A percentile compares a stretch with the other conserved stretches of the same genome.
Evolutionary conservation across 1,140 invertebrate species (phyloP).

Genomic region (Asbolus verrucosus): DNA sequence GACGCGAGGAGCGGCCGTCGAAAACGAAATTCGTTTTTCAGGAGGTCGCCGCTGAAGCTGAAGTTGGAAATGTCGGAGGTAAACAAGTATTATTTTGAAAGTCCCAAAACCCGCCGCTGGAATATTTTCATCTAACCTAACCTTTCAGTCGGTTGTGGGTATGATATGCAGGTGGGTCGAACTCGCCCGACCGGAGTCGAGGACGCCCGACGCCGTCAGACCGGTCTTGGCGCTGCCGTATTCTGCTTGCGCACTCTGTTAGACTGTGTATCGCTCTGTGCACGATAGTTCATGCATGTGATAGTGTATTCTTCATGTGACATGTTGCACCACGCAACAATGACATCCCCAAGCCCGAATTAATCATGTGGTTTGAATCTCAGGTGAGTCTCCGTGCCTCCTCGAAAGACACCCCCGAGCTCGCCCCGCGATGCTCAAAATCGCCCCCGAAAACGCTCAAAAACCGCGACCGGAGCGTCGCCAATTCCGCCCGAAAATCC

Average conservation of each 20-base stretch:
- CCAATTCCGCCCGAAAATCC: neutral
- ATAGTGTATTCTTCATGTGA: conserved; percentile 60
- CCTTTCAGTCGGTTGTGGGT: conserved; percentile 60
- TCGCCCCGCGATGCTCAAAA: neutral
- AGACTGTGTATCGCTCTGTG: conserved; percentile 60
- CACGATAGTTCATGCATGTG: conserved; percentile 51
- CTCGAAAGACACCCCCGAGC: conserved; percentile 15
- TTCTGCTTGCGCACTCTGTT: conserved; percentile 56
- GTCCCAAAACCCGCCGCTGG: conserved; percentile 44
- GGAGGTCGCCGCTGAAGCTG: conserved; percentile 14
- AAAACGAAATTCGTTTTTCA: conserved; percentile 1
- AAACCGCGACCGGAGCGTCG: too few relatives aligned
- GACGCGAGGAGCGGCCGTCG: too few relatives aligned
- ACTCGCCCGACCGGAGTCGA: conserved; percentile 52
- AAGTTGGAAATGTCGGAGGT: conserved; percentile 3
- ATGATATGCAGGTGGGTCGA: conserved; percentile 65
- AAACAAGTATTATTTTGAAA: conserved; percentile 51
- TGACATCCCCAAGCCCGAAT: conserved; percentile 59
- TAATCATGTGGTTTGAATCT: conserved; percentile 66
- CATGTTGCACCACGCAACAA: conserved; percentile 64
- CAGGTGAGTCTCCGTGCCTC: conserved; percentile 59
- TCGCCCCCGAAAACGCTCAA: neutral
- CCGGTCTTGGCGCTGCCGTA: conserved; percentile 59
- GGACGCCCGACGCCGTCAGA: conserved; percentile 54
- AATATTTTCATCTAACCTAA: conserved; percentile 59